These are phyloP conservation scores for Hemiscyllium ocellatum DNA, from an alignment of 2,113 vertebrate species.

Conservation along the genomic window DNA sequence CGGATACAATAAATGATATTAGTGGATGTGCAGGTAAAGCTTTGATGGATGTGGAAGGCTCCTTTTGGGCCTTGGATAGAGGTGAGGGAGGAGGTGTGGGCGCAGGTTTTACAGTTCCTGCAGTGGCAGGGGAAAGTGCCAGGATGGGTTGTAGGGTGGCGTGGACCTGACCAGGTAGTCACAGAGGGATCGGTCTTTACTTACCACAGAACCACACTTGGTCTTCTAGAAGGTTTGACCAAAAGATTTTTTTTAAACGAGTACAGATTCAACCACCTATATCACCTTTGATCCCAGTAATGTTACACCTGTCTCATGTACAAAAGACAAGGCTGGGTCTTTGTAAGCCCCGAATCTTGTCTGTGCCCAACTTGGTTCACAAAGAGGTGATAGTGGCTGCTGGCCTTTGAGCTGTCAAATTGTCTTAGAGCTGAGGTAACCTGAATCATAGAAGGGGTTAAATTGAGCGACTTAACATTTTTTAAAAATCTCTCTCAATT, in stretches of 20 bases:
- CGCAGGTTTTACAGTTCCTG: no score
- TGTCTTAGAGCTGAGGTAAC: not conserved
- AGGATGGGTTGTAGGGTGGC: no score
- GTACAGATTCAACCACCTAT: no score
- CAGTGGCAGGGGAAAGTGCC: no score
- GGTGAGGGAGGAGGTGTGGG: no score
- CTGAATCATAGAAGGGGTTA: not conserved
- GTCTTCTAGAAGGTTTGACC: not conserved
- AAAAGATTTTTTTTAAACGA: not conserved
- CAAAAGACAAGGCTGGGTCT: not conserved
- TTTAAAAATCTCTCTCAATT: conserved; percentile 3
- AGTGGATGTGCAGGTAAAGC: no score
- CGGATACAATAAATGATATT: no score
- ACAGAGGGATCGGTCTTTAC: no score
- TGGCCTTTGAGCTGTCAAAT: not conserved
- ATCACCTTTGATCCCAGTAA: not conserved
- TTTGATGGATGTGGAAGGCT: no score
- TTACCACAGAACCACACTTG: not conserved
- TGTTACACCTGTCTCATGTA: not conserved
- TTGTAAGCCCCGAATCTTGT: not conserved
- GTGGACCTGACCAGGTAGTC: no score
- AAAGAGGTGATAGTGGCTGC: not conserved
- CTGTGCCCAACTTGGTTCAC: not conserved
- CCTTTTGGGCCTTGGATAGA: no score
- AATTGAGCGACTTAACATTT: not conserved